A percentile compares a stretch with the other conserved stretches of the same genome.
Evolutionary conservation across 2,888 invertebrate species (phyloP).

Genomic region (Hirtodrosophila trivittata): DNA sequence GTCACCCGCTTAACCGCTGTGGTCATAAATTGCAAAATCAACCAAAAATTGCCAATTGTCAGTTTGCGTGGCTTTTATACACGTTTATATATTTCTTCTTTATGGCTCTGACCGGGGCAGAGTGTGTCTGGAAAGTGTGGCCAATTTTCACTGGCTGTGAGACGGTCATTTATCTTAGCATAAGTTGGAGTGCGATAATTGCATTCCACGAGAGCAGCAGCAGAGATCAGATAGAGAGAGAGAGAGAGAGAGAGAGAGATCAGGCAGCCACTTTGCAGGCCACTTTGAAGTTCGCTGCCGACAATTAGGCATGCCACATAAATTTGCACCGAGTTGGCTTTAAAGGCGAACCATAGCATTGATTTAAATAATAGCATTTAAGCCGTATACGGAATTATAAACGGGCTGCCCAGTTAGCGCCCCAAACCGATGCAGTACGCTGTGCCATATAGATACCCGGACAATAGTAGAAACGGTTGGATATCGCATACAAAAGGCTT

Average conservation of each 20-base stretch:
- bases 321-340: conserved; percentile 64
- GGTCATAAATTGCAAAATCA: conserved; percentile 68
- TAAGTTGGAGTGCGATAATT: conserved; percentile 81
- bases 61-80: conserved; percentile 40
- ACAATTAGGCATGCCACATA: conserved; percentile 82
- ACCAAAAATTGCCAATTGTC: conserved; percentile 73
- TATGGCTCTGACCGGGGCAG: conserved; percentile 26
- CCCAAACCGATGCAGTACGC: too few species aligned
- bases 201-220: conserved; percentile 62
- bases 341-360: conserved; percentile 61
- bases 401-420: conserved; percentile 16
- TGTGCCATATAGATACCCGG: conserved; percentile 18
- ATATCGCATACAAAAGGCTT: conserved; percentile 7
- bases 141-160: conserved; percentile 64
- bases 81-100: conserved; percentile 38
- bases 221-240: conserved; percentile 7
- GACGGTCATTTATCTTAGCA: conserved; percentile 74
- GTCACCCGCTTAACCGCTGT: conserved; percentile 6
- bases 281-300: conserved; percentile 62
- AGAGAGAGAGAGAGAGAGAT: background rate
- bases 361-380: conserved; percentile 82
- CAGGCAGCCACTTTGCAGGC: conserved; percentile 18
- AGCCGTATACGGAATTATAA: conserved; percentile 18
- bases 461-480: background rate
- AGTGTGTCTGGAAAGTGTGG: conserved; percentile 61